Base-by-base conservation (phyloP, 2,888 invertebrate species). In the Abscondita cerata region DNA sequence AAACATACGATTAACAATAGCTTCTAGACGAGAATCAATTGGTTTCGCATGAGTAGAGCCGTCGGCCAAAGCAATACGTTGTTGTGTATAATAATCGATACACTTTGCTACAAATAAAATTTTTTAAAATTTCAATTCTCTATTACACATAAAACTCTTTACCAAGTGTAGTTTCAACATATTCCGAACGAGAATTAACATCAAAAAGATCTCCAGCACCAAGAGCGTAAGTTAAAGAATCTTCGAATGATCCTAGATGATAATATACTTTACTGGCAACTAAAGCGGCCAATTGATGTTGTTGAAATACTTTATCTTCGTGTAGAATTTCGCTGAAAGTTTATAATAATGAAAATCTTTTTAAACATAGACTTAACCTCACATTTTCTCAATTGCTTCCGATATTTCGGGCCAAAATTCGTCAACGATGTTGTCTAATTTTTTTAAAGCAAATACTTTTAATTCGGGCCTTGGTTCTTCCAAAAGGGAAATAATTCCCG, bases 371-470 rank as follows among this genome's bases (percentile, higher is more conserved):
- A 61, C 50, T 15, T 58, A 57, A 61, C 80, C 84, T 81, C 82
- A 89, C 89, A 98, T 97, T 83, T 96, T 98, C 75, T 94, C 94
- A 72, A 98, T 95, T 11, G 96, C 94, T 81, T 98, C 98, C 0
- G 97, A 96, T 72, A 98, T 98, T 83, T 98, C 98, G 6, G 98
- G 95, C 98, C 98, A 98, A 83, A 98, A 98, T 78, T 96, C 94
- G 80, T 98, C 96, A 0, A 98, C 97, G 74, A 98, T 94, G 76
- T 88, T 87, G 81, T 98, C 93, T 73, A 98, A 84, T 78, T 96
- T 96, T 76, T 91, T 91, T 73, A 98, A 81, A 12, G 98, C 97
- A 79, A 96, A 98, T 19, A 93, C 89, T 82, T 97, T 96, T 60
- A 98, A 85, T 81, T 97, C 96, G 11, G 93, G 88, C 85, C 94